These are phyloP conservation scores for Pachyuromys duprasi DNA, from an alignment of 2,797 vertebrate species.

Conservation along the genomic window DNA sequence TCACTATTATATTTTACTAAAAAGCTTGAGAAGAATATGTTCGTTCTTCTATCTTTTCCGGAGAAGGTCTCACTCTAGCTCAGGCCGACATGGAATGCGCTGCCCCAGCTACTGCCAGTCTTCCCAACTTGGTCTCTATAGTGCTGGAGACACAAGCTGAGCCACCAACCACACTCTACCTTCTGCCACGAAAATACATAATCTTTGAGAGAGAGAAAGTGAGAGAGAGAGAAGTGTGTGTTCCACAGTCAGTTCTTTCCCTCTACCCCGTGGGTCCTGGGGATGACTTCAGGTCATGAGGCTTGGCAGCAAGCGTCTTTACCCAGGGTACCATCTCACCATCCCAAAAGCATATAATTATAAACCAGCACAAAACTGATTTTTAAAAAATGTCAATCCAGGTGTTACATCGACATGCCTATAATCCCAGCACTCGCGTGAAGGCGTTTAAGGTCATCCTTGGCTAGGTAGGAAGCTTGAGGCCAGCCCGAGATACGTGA, in stretches of 20 bases:
- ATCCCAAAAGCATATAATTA: neutral
- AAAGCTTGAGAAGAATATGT: neutral
- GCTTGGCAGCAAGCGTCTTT: neutral
- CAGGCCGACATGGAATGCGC: neutral
- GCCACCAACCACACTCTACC: neutral
- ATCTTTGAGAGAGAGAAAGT: neutral
- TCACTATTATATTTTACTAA: neutral
- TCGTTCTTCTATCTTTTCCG: neutral
- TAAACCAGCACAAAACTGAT: neutral
- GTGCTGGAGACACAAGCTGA: neutral
- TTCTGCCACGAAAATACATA: neutral
- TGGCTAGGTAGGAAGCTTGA: neutral
- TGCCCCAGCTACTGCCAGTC: neutral
- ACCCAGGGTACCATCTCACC: neutral
- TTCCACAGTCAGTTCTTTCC: neutral
- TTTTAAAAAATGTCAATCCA: neutral
- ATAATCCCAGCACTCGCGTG: neutral
- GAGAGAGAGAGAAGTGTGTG: no score
- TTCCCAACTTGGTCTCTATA: neutral
- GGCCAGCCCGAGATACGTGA: neutral
- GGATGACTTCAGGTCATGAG: neutral
- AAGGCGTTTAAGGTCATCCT: neutral
- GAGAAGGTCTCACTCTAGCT: neutral
- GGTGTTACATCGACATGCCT: neutral
- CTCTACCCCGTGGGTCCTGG: neutral